Evolutionary conservation across 2,113 vertebrate genomes (phyloP), one percentile per base, ranked within the genome.

Genomic region (Lutjanus erythropterus): DNA sequence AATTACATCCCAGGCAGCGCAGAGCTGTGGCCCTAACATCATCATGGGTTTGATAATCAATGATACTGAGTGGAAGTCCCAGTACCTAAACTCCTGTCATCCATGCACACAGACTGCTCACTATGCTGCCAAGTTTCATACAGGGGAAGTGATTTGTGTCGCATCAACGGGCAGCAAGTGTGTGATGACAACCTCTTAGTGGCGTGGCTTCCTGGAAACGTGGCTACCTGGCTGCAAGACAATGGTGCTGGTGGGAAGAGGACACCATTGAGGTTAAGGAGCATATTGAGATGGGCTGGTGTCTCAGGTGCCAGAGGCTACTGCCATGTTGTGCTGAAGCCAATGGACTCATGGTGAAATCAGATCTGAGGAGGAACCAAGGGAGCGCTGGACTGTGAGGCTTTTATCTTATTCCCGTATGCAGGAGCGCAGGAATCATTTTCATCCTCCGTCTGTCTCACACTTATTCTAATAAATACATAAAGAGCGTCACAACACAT

Each of bases 1-100:
- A 93, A 94, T 94, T 93, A 94, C 89, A 94, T 74, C 64, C 69
- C 35, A 76, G 81, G 65, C 81, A 58, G 65, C 25, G 52, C 76
- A 83, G 78, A 80, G n/a, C 74, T 55, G 55, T 47, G 61, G 50
- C 53, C 39, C 78, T 72, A 84, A 92, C 83, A 86, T 83, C 68
- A 84, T 89, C 73, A 87, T 75, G 76, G 73, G 74, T 64, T 83
- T 85, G 71, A 83, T 79, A 86, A 94, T 94, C 90, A 87, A 89
- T 93, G 78, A 66, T 35, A 69, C 71, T 62, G 68, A 80, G 81
- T 71, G 74, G 73, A 76, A 68, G 68, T 83, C 78, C 69, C 42
- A 29, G 69, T 67, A 49, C 71, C 71, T 83, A 70, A 84, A 80
- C 29, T 77, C 15, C 72, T 61, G 76, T 65, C 74, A 68, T 72